Conservation (phyloP, 2,797 vertebrate species). For the Micromesistius poutassou region DNA sequence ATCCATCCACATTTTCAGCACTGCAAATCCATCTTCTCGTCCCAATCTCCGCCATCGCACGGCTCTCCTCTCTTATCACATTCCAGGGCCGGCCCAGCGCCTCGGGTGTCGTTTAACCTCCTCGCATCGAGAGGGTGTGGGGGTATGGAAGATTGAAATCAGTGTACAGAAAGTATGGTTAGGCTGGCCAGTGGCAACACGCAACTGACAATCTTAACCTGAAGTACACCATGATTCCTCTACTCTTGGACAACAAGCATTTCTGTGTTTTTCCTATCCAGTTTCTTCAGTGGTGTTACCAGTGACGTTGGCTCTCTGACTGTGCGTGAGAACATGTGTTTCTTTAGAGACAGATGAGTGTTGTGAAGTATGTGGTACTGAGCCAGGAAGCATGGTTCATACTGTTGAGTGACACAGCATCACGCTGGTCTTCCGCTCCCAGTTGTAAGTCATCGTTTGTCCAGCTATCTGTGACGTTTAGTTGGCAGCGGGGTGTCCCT, state of each 20-base stretch:
- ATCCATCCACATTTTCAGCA: constrained; percentile 65
- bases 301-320: constrained; percentile 28
- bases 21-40: constrained; percentile 49
- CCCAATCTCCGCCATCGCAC: constrained; percentile 29
- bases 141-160: constrained; percentile 34
- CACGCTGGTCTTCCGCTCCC: constrained; percentile 30
- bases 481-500: not conserved
- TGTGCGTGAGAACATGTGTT: not conserved
- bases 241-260: constrained; percentile 28
- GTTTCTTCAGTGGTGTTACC: constrained; percentile 13
- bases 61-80: constrained; percentile 26
- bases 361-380: constrained; percentile 23
- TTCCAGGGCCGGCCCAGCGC: constrained; percentile 19
- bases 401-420: constrained; percentile 18
- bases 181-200: constrained; percentile 12
- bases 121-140: constrained; percentile 20
- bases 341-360: constrained; percentile 16
- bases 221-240: constrained; percentile 31
- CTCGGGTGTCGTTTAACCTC: constrained; percentile 47
- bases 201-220: constrained; percentile 1
- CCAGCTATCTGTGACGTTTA: not conserved
- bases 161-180: constrained; percentile 21
- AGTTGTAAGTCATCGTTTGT: not conserved
- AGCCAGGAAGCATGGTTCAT: constrained; percentile 39
- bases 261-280: not conserved